A percentile compares a stretch with the other conserved stretches of the same genome.
phyloP scores from a whole-genome alignment of 2,113 vertebrate genomes.

The Pterocles gutturalis region DNA sequence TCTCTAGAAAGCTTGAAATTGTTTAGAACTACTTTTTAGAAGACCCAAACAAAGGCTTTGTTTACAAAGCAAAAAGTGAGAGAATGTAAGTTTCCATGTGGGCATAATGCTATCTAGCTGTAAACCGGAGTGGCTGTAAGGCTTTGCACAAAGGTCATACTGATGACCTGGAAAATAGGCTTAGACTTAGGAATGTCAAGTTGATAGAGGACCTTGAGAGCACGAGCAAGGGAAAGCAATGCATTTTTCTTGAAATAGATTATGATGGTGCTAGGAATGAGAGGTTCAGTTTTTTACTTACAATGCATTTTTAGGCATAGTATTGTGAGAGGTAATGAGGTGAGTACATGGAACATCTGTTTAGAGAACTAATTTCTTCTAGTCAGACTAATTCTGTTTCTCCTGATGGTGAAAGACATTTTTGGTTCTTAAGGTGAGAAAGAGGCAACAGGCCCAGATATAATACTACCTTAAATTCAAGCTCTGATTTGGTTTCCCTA shows the following conservation, averaged over 20 bases:
- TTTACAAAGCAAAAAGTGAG: background rate
- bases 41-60: background rate
- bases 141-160: background rate
- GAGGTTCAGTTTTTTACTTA: background rate
- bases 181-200: constrained; percentile 20
- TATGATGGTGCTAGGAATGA: background rate
- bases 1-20: background rate
- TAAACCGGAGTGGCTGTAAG: background rate
- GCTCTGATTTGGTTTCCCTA: background rate
- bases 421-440: background rate
- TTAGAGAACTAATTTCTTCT: background rate
- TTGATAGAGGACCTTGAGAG: constrained; percentile 17
- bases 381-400: background rate
- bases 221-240: background rate
- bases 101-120: background rate
- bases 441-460: background rate
- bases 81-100: background rate
- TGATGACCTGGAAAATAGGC: constrained; percentile 48
- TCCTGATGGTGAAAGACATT: background rate
- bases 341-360: background rate
- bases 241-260: background rate
- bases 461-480: background rate
- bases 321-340: background rate
- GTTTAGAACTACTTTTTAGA: background rate
- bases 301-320: background rate